These are phyloP conservation scores for Leptothorax acervorum DNA, from an alignment of 2,888 invertebrate species.

Conservation along the genomic window DNA sequence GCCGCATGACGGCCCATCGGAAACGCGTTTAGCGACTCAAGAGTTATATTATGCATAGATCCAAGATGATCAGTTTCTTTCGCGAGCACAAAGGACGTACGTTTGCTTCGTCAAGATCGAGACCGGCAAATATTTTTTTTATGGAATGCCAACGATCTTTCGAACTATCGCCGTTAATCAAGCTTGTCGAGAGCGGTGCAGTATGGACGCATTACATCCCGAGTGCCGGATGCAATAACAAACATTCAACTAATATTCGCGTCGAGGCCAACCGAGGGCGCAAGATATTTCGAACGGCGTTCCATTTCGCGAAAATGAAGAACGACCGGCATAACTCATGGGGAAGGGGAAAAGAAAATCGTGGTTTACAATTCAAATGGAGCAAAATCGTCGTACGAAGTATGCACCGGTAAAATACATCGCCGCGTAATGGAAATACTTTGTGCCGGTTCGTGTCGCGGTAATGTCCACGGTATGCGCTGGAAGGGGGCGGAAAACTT, in stretches of 20 bases:
- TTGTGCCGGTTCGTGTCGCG: conserved; percentile 67
- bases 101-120: not conserved
- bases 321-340: conserved; percentile 51
- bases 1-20: conserved; percentile 50
- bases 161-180: conserved; percentile 20
- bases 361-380: conserved; percentile 78
- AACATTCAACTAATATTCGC: conserved; percentile 49
- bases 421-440: conserved; percentile 74
- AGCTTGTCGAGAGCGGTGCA: conserved; percentile 24
- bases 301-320: conserved; percentile 57
- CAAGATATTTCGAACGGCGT: conserved; percentile 41
- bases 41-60: not conserved
- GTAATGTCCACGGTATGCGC: conserved; percentile 65
- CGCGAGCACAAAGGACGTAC: not conserved
- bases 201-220: not conserved
- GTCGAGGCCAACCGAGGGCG: conserved; percentile 14
- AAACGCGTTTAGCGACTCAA: conserved; percentile 46
- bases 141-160: not conserved
- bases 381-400: conserved; percentile 69
- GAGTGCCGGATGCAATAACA: conserved; percentile 43
- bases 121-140: not conserved
- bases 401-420: conserved; percentile 68
- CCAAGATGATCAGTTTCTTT: conserved; percentile 29
- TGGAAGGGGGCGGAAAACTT: conserved; percentile 59
- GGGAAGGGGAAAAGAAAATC: conserved; percentile 52